Conservation (phyloP, 2,113 vertebrate species). For the Scartelaos histophorus region DNA sequence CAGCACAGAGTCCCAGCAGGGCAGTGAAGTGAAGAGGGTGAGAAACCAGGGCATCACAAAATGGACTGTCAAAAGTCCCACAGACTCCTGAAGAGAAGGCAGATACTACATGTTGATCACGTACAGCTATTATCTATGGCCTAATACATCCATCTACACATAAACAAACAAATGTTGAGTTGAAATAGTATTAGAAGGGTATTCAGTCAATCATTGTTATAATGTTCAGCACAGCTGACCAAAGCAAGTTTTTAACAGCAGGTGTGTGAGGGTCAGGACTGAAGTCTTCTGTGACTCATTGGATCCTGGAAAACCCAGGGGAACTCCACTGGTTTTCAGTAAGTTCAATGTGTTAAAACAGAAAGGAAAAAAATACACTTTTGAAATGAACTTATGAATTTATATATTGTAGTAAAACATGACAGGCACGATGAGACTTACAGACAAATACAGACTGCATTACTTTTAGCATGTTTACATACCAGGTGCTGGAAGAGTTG, state of each 20-base stretch:
- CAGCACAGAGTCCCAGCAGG: constrained; percentile 79
- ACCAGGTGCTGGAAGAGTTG: constrained; percentile 75
- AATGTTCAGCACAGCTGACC: neutral
- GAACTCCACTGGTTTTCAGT: neutral
- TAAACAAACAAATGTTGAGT: neutral
- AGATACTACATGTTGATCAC: neutral
- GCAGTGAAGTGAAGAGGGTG: constrained; percentile 77
- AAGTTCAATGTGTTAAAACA: neutral
- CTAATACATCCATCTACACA: neutral
- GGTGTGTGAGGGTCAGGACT: neutral
- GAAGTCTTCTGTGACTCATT: neutral
- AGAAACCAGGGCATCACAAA: constrained; percentile 79
- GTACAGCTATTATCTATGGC: neutral
- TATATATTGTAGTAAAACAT: neutral
- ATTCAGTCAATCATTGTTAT: neutral
- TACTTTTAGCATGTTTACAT: neutral
- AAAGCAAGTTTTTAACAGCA: neutral
- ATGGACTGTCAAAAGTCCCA: constrained; percentile 69
- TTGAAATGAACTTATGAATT: neutral
- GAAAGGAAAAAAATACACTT: neutral
- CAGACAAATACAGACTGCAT: neutral
- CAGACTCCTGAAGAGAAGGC: constrained; percentile 60
- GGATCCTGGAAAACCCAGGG: neutral
- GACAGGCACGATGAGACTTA: no score
- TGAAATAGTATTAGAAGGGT: neutral